phyloP scores from a whole-genome alignment of 2,113 vertebrate genomes.

The Callospermophilus lateralis region DNA sequence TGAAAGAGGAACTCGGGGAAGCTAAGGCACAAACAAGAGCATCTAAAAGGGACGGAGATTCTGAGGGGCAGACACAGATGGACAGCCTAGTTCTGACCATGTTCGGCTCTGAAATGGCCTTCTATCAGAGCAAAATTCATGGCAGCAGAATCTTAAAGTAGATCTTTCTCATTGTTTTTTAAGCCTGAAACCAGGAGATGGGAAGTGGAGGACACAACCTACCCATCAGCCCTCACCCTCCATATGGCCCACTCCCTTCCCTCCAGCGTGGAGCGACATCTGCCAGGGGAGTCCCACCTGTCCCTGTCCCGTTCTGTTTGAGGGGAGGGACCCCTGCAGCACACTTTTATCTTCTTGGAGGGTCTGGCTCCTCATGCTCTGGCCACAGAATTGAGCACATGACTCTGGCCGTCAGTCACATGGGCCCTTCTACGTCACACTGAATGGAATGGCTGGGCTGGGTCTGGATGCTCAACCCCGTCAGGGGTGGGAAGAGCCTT shows the following conservation, averaged over 20 bases:
- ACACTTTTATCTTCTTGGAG: neutral
- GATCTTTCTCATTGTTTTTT: neutral
- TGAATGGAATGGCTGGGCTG: neutral
- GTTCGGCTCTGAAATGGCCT: neutral
- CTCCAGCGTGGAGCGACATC: accelerated
- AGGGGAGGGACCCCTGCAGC: neutral
- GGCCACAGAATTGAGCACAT: too few relatives aligned
- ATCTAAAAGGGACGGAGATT: neutral
- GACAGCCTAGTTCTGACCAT: neutral
- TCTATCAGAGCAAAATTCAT: neutral
- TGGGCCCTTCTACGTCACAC: neutral
- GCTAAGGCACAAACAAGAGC: neutral
- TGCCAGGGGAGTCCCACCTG: accelerated
- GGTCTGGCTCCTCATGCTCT: neutral
- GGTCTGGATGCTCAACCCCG: neutral
- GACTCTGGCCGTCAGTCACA: too few relatives aligned
- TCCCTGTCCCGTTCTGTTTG: accelerated
- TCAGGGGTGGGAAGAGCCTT: neutral
- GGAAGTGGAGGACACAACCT: neutral
- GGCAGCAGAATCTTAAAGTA: neutral
- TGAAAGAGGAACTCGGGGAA: neutral
- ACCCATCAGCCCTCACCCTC: neutral
- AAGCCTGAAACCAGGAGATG: neutral
- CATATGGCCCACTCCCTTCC: too few relatives aligned
- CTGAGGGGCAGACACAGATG: accelerated